Evolutionary conservation across 2,888 invertebrate genomes (phyloP).

Genomic region (Lordiphosa andalusiaca): DNA sequence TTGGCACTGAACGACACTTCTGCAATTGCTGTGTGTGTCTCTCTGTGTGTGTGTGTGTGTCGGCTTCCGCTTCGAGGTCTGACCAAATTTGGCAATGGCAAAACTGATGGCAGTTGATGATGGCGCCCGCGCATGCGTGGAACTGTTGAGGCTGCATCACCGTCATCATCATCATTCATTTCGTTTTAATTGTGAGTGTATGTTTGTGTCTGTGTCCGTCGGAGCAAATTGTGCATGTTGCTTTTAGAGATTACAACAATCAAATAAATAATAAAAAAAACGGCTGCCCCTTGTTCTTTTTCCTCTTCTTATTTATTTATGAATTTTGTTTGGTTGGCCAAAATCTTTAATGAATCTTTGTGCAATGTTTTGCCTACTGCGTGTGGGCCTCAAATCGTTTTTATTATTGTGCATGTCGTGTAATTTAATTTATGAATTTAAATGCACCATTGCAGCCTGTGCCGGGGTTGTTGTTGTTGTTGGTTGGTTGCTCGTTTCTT

Average conservation of each 20-base stretch:
- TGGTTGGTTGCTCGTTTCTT: constrained; percentile 25
- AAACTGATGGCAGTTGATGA: constrained; percentile 60
- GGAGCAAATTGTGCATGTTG: constrained; percentile 61
- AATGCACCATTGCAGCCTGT: constrained; percentile 51
- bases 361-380: constrained; percentile 44
- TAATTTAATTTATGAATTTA: constrained; percentile 73
- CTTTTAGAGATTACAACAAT: constrained; percentile 64
- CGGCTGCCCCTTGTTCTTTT: constrained; percentile 29
- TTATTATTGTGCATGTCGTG: constrained; percentile 72
- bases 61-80: constrained; percentile 55
- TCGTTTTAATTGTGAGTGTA: constrained; percentile 56
- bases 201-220: constrained; percentile 10
- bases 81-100: constrained; percentile 67
- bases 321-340: constrained; percentile 43
- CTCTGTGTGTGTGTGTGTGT: constrained; percentile 29
- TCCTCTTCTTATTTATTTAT: constrained; percentile 29
- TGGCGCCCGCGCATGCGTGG: constrained; percentile 73
- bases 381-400: constrained; percentile 71
- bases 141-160: constrained; percentile 25
- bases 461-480: constrained; percentile 21
- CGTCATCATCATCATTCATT: constrained; percentile 59
- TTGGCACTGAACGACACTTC: constrained; percentile 49
- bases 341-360: constrained; percentile 71
- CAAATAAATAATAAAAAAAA: constrained; percentile 64
- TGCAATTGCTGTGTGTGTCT: constrained; percentile 22